Percentiles rank a stretch among this genome's conserved stretches.
Conservation (phyloP, 2,888 invertebrate genomes). For the Xylota segnis region DNA sequence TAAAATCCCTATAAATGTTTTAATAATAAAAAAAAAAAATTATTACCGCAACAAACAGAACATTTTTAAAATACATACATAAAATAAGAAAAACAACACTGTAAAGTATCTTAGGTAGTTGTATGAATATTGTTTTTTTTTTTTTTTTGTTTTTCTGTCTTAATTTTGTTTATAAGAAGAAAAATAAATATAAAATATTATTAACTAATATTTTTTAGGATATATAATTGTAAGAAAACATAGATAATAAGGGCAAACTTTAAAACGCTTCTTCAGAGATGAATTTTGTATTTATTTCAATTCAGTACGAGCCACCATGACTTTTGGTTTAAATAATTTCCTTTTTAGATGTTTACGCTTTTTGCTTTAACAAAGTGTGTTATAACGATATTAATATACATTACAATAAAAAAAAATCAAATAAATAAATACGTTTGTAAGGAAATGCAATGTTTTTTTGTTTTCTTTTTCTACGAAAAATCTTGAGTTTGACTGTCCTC, state of each 20-base stretch:
- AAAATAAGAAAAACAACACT: constrained; percentile 31
- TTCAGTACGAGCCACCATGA: constrained; percentile 45
- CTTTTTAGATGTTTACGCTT: constrained; percentile 62
- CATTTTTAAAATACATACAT: constrained; percentile 33
- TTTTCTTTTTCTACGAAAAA: not conserved
- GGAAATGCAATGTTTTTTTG: constrained; percentile 18
- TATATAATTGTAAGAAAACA: constrained; percentile 48
- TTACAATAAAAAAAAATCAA: constrained; percentile 8
- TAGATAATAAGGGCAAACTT: constrained; percentile 68
- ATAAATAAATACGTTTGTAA: constrained; percentile 17
- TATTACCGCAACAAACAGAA: constrained; percentile 58
- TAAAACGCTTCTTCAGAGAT: constrained; percentile 68
- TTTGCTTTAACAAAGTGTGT: constrained; percentile 69
- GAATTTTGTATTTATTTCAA: constrained; percentile 41
- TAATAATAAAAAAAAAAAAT: constrained; percentile 21
- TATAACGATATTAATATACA: constrained; percentile 31
- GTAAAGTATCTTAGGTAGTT: constrained; percentile 75
- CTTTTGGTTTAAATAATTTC: constrained; percentile 38
- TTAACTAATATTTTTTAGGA: constrained; percentile 67
- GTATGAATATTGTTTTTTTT: constrained; percentile 57
- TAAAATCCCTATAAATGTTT: constrained; percentile 66
- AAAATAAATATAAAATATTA: constrained; percentile 53
- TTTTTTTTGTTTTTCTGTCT: constrained; percentile 42
- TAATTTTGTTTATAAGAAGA: constrained; percentile 51
- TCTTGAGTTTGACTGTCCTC: not conserved